Conservation (phyloP, 2,797 vertebrate species). For the Thaleichthys pacificus region DNA sequence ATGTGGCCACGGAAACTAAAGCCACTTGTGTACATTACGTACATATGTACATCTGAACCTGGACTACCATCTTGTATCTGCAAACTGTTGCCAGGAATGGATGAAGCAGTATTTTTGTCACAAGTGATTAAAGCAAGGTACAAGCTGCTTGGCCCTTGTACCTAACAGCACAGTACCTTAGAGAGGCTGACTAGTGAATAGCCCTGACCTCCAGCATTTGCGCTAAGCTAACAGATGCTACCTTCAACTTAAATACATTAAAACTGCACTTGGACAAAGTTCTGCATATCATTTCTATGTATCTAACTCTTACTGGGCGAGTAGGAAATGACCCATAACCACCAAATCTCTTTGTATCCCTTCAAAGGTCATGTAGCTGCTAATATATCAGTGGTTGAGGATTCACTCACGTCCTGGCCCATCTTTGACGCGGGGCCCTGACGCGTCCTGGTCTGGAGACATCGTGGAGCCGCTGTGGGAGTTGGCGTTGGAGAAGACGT, state of each 20-base stretch:
- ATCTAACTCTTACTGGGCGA: too few relatives aligned
- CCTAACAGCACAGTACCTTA: too few relatives aligned
- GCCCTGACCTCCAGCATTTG: too few relatives aligned
- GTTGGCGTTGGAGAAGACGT: constrained; percentile 76
- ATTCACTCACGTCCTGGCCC: constrained; percentile 92
- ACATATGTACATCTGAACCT: not conserved
- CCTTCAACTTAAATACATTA: too few relatives aligned
- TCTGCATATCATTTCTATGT: too few relatives aligned
- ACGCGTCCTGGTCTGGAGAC: constrained; percentile 81
- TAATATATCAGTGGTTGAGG: not conserved
- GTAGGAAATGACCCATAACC: too few relatives aligned
- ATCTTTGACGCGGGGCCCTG: constrained; percentile 89
- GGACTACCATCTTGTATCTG: not conserved
- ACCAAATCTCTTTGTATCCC: too few relatives aligned
- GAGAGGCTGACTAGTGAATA: too few relatives aligned
- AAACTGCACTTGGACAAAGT: too few relatives aligned
- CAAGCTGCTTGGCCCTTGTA: too few relatives aligned
- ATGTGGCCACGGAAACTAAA: not conserved
- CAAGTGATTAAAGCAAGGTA: too few relatives aligned
- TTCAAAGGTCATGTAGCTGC: not conserved
- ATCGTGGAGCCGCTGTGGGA: constrained; percentile 84
- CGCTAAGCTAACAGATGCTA: too few relatives aligned
- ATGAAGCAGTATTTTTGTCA: not conserved
- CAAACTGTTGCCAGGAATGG: not conserved
- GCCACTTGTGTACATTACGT: not conserved